Percentiles rank a stretch among this genome's conserved stretches.
phyloP scores from a whole-genome alignment of 2,888 invertebrate species.

The Callinectes sapidus region DNA sequence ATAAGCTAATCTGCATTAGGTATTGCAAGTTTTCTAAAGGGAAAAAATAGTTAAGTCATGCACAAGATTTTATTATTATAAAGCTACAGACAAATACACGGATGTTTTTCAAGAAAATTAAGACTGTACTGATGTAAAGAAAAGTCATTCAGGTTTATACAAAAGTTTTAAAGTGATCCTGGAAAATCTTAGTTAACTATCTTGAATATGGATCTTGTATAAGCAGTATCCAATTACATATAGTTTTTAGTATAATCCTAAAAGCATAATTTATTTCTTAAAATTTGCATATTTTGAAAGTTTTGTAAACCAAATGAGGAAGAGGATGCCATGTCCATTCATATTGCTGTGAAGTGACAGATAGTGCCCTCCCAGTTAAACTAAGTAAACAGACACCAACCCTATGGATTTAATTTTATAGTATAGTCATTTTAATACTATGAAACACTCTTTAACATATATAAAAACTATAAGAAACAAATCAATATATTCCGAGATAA shows the following conservation, averaged over 20 bases:
- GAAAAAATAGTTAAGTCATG: constrained; percentile 40
- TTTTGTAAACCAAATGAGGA: constrained; percentile 21
- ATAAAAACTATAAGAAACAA: constrained; percentile 38
- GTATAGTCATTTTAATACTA: constrained; percentile 39
- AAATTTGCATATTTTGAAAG: constrained; percentile 47
- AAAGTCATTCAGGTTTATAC: constrained; percentile 61
- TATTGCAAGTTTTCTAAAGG: background rate
- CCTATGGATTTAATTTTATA: constrained; percentile 63
- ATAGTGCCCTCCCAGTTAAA: constrained; percentile 39
- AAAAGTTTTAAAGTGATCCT: constrained; percentile 38
- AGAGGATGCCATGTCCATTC: constrained; percentile 49
- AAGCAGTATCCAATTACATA: constrained; percentile 22
- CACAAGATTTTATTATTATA: constrained; percentile 66
- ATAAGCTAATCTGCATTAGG: background rate
- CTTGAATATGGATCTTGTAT: background rate
- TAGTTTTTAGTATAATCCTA: constrained; percentile 10
- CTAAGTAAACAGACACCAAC: constrained; percentile 51
- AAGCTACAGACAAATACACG: constrained; percentile 68
- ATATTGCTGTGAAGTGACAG: constrained; percentile 44
- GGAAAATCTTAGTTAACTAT: background rate
- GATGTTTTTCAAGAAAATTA: constrained; percentile 58
- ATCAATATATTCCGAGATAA: constrained; percentile 39
- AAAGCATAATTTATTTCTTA: constrained; percentile 36
- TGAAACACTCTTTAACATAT: constrained; percentile 44
- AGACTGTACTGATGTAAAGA: constrained; percentile 55